These are phyloP conservation scores for Okapia johnstoni DNA, from an alignment of 2,113 vertebrate genomes.

Conservation along the genomic window DNA sequence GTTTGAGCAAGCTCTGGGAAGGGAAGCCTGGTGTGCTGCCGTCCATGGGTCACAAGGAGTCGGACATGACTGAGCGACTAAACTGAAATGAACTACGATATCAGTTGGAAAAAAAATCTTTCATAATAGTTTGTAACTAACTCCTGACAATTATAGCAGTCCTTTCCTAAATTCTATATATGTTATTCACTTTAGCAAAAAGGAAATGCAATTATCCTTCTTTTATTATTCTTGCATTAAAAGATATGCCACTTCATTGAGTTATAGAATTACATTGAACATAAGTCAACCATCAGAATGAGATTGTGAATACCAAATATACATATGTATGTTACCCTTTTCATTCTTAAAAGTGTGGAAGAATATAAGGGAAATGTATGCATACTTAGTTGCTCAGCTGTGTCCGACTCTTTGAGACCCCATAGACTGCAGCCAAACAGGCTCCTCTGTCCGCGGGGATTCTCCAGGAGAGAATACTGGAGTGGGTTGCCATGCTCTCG, in stretches of 20 bases:
- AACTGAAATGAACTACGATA: neutral
- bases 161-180: neutral
- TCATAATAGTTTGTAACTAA: neutral
- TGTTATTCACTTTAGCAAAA: constrained; percentile 10
- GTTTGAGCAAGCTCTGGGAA: neutral
- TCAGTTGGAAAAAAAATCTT: neutral
- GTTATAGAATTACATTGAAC: neutral
- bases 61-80: neutral
- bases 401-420: neutral
- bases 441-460: neutral
- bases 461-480: neutral
- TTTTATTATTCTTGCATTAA: constrained; percentile 24
- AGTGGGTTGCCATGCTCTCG: neutral
- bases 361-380: neutral
- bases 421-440: neutral
- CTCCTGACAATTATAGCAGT: neutral
- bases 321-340: neutral
- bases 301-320: neutral
- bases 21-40: neutral
- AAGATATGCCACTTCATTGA: neutral
- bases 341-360: neutral
- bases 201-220: neutral
- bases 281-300: neutral
- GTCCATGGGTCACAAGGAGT: neutral
- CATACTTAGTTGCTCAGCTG: neutral